Evolutionary conservation across 2,797 vertebrate species (phyloP).

Genomic region (Dryobates pubescens): DNA sequence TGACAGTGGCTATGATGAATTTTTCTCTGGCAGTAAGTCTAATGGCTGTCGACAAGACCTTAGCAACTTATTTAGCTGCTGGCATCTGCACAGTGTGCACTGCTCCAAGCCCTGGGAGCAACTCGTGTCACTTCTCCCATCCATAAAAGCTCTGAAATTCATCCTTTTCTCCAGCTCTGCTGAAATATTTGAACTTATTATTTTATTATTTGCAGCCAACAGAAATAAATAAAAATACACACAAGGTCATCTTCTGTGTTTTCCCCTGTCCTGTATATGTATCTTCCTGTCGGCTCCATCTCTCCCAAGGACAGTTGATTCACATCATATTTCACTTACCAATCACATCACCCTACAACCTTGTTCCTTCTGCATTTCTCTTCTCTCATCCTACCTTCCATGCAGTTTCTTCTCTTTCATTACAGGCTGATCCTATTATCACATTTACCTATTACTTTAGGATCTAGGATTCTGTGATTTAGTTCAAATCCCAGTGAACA

Average conservation of each 20-base stretch:
- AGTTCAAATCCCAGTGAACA: neutral
- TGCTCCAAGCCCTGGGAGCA: neutral
- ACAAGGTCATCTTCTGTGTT: neutral
- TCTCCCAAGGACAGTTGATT: neutral
- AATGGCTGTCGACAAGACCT: neutral
- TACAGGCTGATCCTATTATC: neutral
- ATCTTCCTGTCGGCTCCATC: neutral
- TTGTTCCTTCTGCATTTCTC: neutral
- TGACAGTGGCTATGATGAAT: neutral
- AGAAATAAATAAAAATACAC: too few relatives aligned
- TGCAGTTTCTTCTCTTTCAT: neutral
- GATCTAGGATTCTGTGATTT: neutral
- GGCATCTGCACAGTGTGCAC: neutral
- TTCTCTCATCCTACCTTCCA: neutral
- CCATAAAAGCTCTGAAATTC: conserved; percentile 25
- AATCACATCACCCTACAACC: neutral
- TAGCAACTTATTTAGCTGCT: conserved; percentile 14
- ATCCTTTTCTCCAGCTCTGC: neutral
- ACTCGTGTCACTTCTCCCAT: neutral
- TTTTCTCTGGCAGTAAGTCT: conserved; percentile 7
- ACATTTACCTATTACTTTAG: neutral
- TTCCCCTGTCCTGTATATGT: neutral
- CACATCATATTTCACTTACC: neutral
- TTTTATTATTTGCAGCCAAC: neutral
- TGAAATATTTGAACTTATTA: neutral